Evolutionary conservation across 2,113 vertebrate species (phyloP).

Genomic region (Poeciliopsis retropinna): DNA sequence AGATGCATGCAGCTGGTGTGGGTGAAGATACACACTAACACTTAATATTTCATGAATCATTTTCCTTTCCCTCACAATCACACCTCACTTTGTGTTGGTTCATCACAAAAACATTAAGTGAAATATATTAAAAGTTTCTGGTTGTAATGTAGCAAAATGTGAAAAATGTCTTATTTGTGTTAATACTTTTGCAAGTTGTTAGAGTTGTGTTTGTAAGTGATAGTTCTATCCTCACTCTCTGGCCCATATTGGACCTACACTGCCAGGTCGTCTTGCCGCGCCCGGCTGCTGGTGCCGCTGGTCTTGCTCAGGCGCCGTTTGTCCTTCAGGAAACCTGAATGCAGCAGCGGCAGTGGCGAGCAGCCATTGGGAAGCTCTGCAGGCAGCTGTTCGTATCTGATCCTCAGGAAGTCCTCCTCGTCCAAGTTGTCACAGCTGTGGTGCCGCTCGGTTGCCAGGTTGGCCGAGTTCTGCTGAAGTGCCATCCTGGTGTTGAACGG

Average conservation of each 20-base stretch:
- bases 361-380: slow-evolving; percentile 67
- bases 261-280: slow-evolving; percentile 88
- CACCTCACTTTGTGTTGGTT: neutral
- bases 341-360: slow-evolving; percentile 69
- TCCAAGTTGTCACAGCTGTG: slow-evolving; percentile 78
- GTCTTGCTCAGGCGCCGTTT: slow-evolving; percentile 90
- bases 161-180: neutral
- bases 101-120: no score
- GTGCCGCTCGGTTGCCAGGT: slow-evolving; percentile 87
- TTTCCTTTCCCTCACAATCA: neutral
- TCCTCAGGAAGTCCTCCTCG: slow-evolving; percentile 83
- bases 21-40: no score
- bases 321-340: slow-evolving; percentile 79
- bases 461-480: slow-evolving; percentile 90
- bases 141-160: neutral
- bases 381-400: slow-evolving; percentile 79
- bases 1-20: no score
- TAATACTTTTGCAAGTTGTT: neutral
- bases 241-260: slow-evolving; percentile 76
- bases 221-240: neutral
- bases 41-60: neutral
- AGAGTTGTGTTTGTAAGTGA: neutral
- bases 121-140: neutral
- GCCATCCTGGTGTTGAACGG: slow-evolving; percentile 90
- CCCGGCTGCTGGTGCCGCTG: slow-evolving; percentile 87